These are phyloP conservation scores for Sebastes kiyomatsui DNA, from an alignment of 2,797 vertebrate species.

Conservation along the genomic window DNA sequence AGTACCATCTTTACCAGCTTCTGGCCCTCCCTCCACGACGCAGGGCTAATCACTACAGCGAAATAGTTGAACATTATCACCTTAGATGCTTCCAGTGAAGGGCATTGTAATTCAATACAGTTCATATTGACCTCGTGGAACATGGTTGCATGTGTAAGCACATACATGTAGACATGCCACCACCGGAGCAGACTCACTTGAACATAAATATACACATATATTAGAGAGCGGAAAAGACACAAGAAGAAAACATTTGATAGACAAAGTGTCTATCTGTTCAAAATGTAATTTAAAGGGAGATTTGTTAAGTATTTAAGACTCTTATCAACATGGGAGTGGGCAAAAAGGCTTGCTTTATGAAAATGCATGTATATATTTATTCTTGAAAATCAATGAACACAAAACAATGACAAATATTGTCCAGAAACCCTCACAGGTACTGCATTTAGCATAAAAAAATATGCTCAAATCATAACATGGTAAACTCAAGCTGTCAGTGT, in stretches of 20 bases:
- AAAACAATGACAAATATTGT: no score
- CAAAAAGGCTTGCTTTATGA: no score
- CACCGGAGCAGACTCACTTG: background rate
- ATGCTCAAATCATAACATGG: no score
- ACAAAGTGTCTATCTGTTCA: background rate
- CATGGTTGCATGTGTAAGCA: background rate
- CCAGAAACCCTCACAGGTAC: no score
- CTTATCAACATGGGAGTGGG: no score
- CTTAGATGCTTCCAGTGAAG: background rate
- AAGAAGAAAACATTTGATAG: background rate
- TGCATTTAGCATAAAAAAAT: no score
- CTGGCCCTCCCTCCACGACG: conserved; percentile 95
- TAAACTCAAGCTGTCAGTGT: no score
- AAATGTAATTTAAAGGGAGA: no score
- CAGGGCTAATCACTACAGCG: conserved; percentile 85
- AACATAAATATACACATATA: background rate
- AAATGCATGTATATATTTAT: no score
- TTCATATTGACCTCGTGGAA: background rate
- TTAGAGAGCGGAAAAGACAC: background rate
- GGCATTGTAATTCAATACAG: background rate
- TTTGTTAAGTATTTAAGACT: no score
- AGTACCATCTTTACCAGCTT: conserved; percentile 93
- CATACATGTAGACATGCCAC: background rate
- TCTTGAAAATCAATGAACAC: no score
- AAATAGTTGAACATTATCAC: conserved; percentile 10